Percentiles rank a stretch among this genome's conserved stretches.
These are phyloP conservation scores for Drymodes brunneopygia DNA, from an alignment of 2,113 vertebrate species.

Conservation along the genomic window DNA sequence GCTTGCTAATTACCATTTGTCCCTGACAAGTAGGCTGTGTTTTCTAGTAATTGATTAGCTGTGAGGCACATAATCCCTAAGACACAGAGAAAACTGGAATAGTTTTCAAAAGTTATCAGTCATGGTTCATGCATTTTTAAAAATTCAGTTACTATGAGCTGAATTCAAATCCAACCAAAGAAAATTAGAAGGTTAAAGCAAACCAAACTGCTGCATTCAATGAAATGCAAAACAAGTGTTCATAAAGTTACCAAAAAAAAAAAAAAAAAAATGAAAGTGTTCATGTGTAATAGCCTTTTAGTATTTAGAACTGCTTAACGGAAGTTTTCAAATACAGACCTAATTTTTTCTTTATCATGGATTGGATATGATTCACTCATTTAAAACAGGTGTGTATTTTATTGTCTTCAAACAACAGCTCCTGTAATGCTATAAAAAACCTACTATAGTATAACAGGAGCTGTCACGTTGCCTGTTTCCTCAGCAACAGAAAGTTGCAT, in stretches of 20 bases:
- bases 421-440: background rate
- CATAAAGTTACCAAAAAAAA: background rate
- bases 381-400: background rate
- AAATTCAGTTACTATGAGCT: background rate
- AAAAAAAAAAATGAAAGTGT: background rate
- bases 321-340: background rate
- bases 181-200: background rate
- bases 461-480: background rate
- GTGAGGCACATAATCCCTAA: background rate
- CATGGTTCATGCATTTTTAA: background rate
- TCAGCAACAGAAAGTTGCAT: background rate
- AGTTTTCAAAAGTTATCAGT: background rate
- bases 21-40: background rate
- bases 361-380: background rate
- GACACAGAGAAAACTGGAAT: background rate
- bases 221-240: background rate
- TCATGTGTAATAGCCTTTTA: background rate
- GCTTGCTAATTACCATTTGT: background rate
- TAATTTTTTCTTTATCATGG: background rate
- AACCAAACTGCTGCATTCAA: background rate
- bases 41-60: background rate
- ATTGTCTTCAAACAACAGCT: background rate
- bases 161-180: background rate
- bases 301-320: background rate
- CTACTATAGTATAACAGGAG: background rate